Evolutionary conservation across 2,113 vertebrate species (phyloP).

Genomic region (Pedetes capensis): DNA sequence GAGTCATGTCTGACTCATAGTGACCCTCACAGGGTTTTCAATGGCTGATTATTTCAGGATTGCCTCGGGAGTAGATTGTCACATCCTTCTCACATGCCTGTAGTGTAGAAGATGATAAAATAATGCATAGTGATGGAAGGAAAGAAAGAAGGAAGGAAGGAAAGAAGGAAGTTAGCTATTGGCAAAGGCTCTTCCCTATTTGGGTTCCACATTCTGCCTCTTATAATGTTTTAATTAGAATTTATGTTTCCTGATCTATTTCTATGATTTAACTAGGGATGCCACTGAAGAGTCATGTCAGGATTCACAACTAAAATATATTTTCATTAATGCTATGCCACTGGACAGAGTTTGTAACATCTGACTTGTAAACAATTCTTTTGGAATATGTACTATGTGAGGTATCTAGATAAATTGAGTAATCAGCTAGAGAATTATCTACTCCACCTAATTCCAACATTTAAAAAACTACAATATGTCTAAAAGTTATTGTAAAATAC

Average conservation of each 20-base stretch:
- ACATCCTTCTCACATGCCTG: no score
- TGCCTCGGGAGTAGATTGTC: no score
- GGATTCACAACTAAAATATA: neutral
- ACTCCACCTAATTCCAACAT: neutral
- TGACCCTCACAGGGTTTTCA: no score
- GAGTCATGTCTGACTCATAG: no score
- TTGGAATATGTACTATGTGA: neutral
- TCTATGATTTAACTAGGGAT: neutral
- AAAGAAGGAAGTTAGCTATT: neutral
- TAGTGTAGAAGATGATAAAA: neutral
- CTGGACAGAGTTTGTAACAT: neutral
- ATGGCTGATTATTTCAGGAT: no score
- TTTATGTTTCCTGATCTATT: neutral
- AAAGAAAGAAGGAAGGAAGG: neutral
- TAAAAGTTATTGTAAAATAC: neutral
- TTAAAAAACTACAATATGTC: neutral
- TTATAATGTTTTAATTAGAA: neutral
- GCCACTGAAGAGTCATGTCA: neutral
- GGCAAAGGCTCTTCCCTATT: neutral
- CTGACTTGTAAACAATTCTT: neutral
- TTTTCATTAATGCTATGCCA: neutral
- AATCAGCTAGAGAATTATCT: neutral
- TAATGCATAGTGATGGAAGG: neutral
- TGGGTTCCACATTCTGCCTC: neutral
- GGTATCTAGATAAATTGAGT: neutral